Percentiles rank a stretch among this genome's conserved stretches.
Evolutionary conservation across 2,113 vertebrate genomes (phyloP).

Genomic region (Chlorodrepanis virens): DNA sequence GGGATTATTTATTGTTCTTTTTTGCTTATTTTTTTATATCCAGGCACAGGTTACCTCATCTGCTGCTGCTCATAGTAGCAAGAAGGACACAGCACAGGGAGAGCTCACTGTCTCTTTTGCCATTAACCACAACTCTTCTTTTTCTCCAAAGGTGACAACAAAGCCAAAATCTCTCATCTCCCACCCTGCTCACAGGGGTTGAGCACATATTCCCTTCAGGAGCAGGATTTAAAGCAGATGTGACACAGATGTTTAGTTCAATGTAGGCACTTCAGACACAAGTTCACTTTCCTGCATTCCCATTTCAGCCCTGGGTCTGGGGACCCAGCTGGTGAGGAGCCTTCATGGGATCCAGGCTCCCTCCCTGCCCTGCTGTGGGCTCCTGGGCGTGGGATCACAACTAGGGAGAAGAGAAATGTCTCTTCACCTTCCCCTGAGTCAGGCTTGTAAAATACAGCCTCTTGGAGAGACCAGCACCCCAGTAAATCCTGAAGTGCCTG

Average conservation of each 20-base stretch:
- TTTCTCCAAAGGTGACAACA: background rate
- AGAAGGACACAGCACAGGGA: background rate
- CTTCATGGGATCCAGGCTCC: background rate
- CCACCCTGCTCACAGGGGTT: background rate
- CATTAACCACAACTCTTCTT: background rate
- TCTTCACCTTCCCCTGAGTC: background rate
- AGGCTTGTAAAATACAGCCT: background rate
- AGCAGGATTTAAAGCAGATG: background rate
- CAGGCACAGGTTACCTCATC: background rate
- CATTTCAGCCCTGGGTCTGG: background rate
- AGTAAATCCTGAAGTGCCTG: background rate
- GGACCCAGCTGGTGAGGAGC: background rate
- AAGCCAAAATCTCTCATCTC: background rate
- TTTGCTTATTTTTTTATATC: background rate
- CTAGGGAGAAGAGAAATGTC: background rate
- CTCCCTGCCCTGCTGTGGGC: background rate
- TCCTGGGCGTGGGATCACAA: background rate
- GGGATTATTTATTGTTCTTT: background rate
- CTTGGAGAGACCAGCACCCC: background rate
- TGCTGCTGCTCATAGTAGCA: background rate
- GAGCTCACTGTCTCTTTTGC: background rate
- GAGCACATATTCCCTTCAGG: background rate
- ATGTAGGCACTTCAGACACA: background rate
- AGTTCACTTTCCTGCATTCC: background rate
- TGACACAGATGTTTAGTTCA: background rate